phyloP scores from a whole-genome alignment of 2,888 invertebrate genomes.

The Halictus quadricinctus region DNA sequence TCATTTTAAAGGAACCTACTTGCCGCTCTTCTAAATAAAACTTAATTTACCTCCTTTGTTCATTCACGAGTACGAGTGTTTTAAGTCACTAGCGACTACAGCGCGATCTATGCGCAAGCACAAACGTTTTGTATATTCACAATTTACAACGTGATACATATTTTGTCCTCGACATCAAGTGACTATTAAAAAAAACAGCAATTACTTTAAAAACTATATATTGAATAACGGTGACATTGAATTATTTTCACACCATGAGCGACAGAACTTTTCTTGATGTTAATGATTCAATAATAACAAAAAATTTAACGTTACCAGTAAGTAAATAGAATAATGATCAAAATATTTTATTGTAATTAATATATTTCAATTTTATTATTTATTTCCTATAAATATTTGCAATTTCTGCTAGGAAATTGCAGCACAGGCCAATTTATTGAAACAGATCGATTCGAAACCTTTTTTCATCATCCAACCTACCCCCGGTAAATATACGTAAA shows the following conservation, averaged over 20 bases:
- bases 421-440: conserved; percentile 83
- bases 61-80: too few relatives aligned
- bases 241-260: conserved; percentile 28
- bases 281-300: conserved; percentile 85
- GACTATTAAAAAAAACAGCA: not conserved
- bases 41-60: too few relatives aligned
- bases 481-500: conserved; percentile 84
- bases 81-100: not conserved
- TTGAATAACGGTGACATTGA: not conserved
- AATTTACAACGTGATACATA: not conserved
- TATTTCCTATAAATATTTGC: not conserved
- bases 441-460: conserved; percentile 81
- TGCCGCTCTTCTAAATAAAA: not conserved
- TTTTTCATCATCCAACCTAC: conserved; percentile 87
- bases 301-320: conserved; percentile 83
- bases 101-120: not conserved
- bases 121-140: not conserved
- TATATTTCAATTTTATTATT: not conserved
- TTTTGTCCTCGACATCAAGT: not conserved
- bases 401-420: conserved; percentile 24
- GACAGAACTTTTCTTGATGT: conserved; percentile 83
- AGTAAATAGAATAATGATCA: conserved; percentile 55
- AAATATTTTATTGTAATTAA: not conserved
- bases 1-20: conserved; percentile 42
- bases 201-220: not conserved